Base-by-base conservation (phyloP, 1,140 invertebrate species). In the Archivesica marissinica region DNA sequence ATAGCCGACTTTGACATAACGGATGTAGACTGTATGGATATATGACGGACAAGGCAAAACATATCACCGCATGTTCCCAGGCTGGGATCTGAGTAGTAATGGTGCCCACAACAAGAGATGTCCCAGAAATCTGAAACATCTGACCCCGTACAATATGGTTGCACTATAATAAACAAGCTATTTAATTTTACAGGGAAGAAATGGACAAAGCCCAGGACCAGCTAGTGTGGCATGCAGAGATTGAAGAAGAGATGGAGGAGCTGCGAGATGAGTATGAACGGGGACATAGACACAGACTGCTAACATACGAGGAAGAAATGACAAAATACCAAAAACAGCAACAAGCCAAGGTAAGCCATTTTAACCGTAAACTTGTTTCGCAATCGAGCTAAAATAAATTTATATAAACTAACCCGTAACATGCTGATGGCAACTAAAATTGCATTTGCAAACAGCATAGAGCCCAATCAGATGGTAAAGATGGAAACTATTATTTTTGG, bases 241-340 rank as follows among this genome's bases (percentile, higher is more conserved):
- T 95, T 23, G 91, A 93, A 41, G 92, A 94, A 70, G 94, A 95
- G 85, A 54, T 95, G n/a, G 89, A 93, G 75, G 95, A 95, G 86
- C 75, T 94, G 38, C 88, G 90, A 70, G 93, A 94, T 86, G 94
- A 94, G 78, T 89, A 91, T 87, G 90, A 93, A 77, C 91, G 93
- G 38, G 90, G 93, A 39, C 93, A 90, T 66, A 87, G 91, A 64
- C 89, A 89, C 39, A 89, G 91, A 41, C 86, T 90, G 89, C 61
- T 86, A 20, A 81, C 92, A 11, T 95, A 94, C 86, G 91, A 94
- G 39, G 88, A 89, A 30, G 87, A 93, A 59, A 81, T 94, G 88
- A 90, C 91, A 33, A 88, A 90, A 56, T 94, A 93, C 88, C 88
- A 93, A 52, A 91, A 93, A 86, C 90, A 94, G 85, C 85, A 89